Base-by-base conservation (phyloP, 2,888 invertebrate species). In the Ormyrus nitidulus region DNA sequence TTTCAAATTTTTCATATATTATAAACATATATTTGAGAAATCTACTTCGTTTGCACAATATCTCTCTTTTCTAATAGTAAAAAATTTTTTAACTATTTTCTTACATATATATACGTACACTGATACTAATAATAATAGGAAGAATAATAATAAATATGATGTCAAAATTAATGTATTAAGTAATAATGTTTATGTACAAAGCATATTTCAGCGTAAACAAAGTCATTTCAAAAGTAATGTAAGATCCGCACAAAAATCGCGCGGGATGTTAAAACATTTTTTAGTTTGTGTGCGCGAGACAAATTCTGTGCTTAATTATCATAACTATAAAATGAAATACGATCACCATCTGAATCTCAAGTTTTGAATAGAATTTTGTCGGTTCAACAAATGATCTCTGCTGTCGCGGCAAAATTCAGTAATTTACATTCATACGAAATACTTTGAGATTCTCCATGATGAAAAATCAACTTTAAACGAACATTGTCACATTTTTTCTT, bases 341-440 rank as follows among this genome's bases (percentile, higher is more conserved):
- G 13, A 59, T 62, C 58, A 13, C 7, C 46, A 53, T 44, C 56
- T 53, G 9, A 59, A 61, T 61, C 34, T 75, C 19, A 68, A 8
- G 34, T 46, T 34, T 61, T 48, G 19, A 5, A 46, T n/a, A 34
- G 64, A 73, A 64, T 73, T 64, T 73, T 73, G 62, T 62, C 13
- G 54, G 44, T 48, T 73, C 73, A 56, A 72, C 62, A 34, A 65
- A 73, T 64, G 46, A 49, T 56, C 48, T 74, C 66, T 59, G 51
- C 66, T 68, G 58, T 75, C 58, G 51, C 46, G 48, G 19, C 61
- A 51, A 61, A 61, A 61, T 69, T 76, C 61, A 54, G 68, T 46
- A 2, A 51, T 19, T 19, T 19, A 19, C 19, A 19, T 19, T 19
- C 58, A 9, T 54, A 48, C 34, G 19, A 11, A 7, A 34, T 53